These are phyloP conservation scores for Drosophila hydei DNA, from an alignment of 1,140 invertebrate genomes.

Conservation along the genomic window DNA sequence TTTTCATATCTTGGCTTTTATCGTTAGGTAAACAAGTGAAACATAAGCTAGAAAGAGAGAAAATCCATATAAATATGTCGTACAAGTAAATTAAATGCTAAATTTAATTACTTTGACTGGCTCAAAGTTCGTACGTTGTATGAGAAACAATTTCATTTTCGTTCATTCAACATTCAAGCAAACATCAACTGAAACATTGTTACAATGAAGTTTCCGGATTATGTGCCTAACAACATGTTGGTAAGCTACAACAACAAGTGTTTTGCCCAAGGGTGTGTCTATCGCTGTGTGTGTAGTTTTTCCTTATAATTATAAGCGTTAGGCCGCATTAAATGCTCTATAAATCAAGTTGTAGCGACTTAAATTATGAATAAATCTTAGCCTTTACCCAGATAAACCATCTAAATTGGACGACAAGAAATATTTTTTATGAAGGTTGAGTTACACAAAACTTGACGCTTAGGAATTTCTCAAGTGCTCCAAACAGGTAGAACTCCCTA, in stretches of 20 bases:
- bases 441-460: slow-evolving; percentile 31
- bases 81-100: slow-evolving; percentile 62
- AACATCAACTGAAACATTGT: slow-evolving; percentile 17
- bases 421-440: slow-evolving; percentile 23
- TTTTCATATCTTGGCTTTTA: slow-evolving; percentile 52
- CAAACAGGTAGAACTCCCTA: slow-evolving; percentile 14
- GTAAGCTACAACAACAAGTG: slow-evolving; percentile 53
- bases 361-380: slow-evolving; percentile 47
- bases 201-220: slow-evolving; percentile 83
- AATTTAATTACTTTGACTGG: slow-evolving; percentile 68
- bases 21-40: slow-evolving; percentile 41
- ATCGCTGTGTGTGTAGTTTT: slow-evolving; percentile 18
- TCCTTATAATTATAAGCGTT: slow-evolving; percentile 55
- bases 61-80: slow-evolving; percentile 56
- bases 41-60: slow-evolving; percentile 26
- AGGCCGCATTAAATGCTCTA: slow-evolving; percentile 44
- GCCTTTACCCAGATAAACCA: slow-evolving; percentile 16
- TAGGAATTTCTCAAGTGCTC: slow-evolving; percentile 11
- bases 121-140: slow-evolving; percentile 53
- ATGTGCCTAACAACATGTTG: slow-evolving; percentile 80
- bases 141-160: slow-evolving; percentile 65
- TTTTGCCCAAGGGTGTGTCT: background rate
- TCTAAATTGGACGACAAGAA: slow-evolving; percentile 10
- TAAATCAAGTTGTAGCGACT: slow-evolving; percentile 63
- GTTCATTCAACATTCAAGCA: slow-evolving; percentile 25